phyloP scores from a whole-genome alignment of 1,140 invertebrate genomes.

The Lepidostoma basale region DNA sequence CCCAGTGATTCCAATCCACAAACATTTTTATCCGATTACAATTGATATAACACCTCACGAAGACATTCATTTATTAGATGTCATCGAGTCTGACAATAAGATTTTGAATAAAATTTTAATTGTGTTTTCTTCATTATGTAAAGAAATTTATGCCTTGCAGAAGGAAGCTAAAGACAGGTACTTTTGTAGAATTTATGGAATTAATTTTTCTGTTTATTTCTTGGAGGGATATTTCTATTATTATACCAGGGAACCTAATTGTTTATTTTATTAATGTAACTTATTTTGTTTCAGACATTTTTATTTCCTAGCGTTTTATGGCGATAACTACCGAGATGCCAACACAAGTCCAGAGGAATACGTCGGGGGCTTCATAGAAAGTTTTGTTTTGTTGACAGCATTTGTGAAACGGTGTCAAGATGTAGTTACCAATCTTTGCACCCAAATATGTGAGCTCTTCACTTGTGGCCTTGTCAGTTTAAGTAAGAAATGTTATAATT shows the following conservation, averaged over 20 bases:
- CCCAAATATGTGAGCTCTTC: slow-evolving; percentile 70
- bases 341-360: slow-evolving; percentile 30
- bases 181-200: slow-evolving; percentile 44
- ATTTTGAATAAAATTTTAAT: slow-evolving; percentile 82
- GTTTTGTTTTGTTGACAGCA: slow-evolving; percentile 68
- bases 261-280: slow-evolving; percentile 12
- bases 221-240: background rate
- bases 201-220: background rate
- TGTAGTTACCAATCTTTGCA: slow-evolving; percentile 68
- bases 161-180: slow-evolving; percentile 71
- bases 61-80: slow-evolving; percentile 67
- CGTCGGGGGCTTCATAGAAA: slow-evolving; percentile 56
- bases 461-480: slow-evolving; percentile 56
- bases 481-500: slow-evolving; percentile 61
- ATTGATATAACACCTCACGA: slow-evolving; percentile 62
- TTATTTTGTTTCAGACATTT: slow-evolving; percentile 52
- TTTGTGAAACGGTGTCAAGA: slow-evolving; percentile 72
- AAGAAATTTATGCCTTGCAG: slow-evolving; percentile 75
- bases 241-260: background rate
- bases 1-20: slow-evolving; percentile 54
- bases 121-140: slow-evolving; percentile 77
- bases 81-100: slow-evolving; percentile 83
- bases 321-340: slow-evolving; percentile 52
- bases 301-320: slow-evolving; percentile 54
- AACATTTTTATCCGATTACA: slow-evolving; percentile 68